These are phyloP conservation scores for Microchirus variegatus DNA, from an alignment of 2,797 vertebrate genomes.

Conservation along the genomic window DNA sequence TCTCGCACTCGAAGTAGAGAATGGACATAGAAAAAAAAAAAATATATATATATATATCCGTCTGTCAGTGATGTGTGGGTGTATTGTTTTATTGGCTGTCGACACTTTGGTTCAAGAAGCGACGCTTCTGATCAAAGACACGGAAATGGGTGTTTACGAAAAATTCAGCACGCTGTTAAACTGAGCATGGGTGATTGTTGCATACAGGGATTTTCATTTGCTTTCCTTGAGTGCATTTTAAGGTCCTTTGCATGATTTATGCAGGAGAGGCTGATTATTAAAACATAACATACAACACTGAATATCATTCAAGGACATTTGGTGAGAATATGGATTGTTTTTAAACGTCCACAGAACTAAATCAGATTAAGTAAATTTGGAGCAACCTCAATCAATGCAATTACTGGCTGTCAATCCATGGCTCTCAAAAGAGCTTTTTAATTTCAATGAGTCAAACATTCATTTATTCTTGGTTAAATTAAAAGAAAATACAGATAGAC, in stretches of 20 bases:
- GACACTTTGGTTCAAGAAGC: conserved; percentile 46
- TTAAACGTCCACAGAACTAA: conserved; percentile 4
- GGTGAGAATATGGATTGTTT: neutral
- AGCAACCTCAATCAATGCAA: conserved; percentile 45
- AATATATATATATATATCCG: neutral
- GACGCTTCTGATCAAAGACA: conserved; percentile 39
- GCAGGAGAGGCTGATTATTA: conserved; percentile 1
- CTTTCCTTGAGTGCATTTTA: neutral
- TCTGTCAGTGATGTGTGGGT: conserved; percentile 13
- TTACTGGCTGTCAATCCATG: conserved; percentile 46
- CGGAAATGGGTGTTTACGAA: conserved; percentile 5
- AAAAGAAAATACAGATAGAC: neutral
- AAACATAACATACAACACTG: neutral
- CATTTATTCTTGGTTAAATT: too few relatives aligned
- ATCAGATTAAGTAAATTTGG: conserved; percentile 16
- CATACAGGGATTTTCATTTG: conserved; percentile 1
- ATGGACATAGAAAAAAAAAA: conserved; percentile 21
- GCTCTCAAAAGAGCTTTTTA: too few relatives aligned
- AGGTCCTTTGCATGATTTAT: neutral
- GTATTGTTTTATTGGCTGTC: conserved; percentile 43
- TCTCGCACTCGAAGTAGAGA: conserved; percentile 33
- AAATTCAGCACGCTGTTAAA: conserved; percentile 4
- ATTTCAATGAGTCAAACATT: too few relatives aligned
- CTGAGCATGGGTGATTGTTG: conserved; percentile 6
- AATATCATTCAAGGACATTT: neutral